phyloP scores from a whole-genome alignment of 2,113 vertebrate species.

The Guaruba guarouba region DNA sequence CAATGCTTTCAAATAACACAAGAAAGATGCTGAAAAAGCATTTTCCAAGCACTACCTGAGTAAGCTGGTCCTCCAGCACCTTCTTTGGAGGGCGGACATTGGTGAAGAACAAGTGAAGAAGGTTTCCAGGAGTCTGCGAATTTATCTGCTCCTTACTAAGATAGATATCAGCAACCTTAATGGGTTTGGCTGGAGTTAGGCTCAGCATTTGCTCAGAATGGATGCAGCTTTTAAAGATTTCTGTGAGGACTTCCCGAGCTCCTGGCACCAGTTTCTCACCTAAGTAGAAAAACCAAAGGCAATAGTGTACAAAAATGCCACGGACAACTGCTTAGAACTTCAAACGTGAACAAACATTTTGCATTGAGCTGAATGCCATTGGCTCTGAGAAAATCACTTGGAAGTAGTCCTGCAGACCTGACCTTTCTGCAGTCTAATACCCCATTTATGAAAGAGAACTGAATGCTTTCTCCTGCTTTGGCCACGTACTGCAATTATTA shows the following conservation, averaged over 20 bases:
- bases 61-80: conserved; percentile 94
- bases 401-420: not conserved
- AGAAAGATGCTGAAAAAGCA: accelerated
- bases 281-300: conserved; percentile 22
- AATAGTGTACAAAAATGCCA: not conserved
- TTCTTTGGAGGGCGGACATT: conserved; percentile 94
- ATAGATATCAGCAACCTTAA: conserved; percentile 94
- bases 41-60: conserved; percentile 80
- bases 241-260: conserved; percentile 90
- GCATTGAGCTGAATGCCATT: not conserved
- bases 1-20: not conserved
- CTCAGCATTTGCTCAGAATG: conserved; percentile 94
- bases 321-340: accelerated
- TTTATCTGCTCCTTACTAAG: conserved; percentile 98
- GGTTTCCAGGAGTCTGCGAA: conserved; percentile 91
- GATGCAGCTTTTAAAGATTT: conserved; percentile 95
- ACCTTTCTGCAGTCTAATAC: not conserved
- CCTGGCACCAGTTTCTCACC: conserved; percentile 91
- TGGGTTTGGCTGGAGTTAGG: conserved; percentile 87
- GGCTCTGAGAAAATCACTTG: not conserved
- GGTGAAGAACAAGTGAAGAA: conserved; percentile 94
- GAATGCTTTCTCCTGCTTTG: not conserved
- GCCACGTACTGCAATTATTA: not conserved
- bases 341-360: not conserved
- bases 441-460: not conserved